Percentiles rank a stretch among this genome's conserved stretches.
Evolutionary conservation across 2,888 invertebrate genomes (phyloP).

Genomic region (Tupiocoris notatus): DNA sequence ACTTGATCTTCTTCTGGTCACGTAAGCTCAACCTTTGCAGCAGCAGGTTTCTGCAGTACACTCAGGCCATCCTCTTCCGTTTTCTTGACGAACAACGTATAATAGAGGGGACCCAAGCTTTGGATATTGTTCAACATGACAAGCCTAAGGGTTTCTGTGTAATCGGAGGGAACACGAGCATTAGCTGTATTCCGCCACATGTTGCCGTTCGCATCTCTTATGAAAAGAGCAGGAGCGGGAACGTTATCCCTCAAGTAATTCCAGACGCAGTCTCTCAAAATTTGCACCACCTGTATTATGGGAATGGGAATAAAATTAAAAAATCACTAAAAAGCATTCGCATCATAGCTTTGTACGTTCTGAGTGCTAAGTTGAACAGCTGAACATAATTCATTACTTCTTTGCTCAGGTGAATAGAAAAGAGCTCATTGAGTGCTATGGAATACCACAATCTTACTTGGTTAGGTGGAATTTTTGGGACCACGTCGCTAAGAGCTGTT

Average conservation of each 20-base stretch:
- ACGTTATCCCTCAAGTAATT: conserved; percentile 85
- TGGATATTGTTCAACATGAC: conserved; percentile 78
- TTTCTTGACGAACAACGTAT: conserved; percentile 63
- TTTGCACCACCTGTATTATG: conserved; percentile 74
- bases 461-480: conserved; percentile 69
- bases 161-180: conserved; percentile 68
- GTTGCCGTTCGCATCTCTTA: conserved; percentile 59
- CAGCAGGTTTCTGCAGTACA: background rate
- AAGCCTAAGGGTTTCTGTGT: conserved; percentile 75
- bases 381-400: too few relatives aligned
- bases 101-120: conserved; percentile 72
- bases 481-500: conserved; percentile 70
- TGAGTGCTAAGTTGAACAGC: too few relatives aligned
- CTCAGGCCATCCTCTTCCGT: conserved; percentile 29
- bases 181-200: conserved; percentile 73
- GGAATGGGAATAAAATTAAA: too few relatives aligned
- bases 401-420: too few relatives aligned
- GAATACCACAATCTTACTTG: conserved; percentile 60
- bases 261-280: conserved; percentile 85
- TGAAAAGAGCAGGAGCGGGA: conserved; percentile 78
- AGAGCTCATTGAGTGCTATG: too few relatives aligned
- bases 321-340: too few relatives aligned
- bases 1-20: background rate
- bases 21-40: background rate
- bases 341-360: too few relatives aligned